phyloP scores from a whole-genome alignment of 2,888 invertebrate species.

The Cryptus armator region DNA sequence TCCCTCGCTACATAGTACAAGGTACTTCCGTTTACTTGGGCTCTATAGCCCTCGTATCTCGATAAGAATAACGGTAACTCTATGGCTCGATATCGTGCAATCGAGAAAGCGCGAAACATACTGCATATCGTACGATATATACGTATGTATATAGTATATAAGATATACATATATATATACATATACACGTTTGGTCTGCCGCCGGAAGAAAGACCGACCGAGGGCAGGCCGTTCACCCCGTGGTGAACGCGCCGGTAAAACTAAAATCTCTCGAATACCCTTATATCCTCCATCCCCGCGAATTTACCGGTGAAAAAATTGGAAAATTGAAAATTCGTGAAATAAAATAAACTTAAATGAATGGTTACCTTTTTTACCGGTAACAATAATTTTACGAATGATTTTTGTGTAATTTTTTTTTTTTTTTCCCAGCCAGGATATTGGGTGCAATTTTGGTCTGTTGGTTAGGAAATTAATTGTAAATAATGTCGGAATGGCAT shows the following conservation, averaged over 20 bases:
- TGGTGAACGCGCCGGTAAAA: conserved; percentile 32
- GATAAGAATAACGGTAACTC: conserved; percentile 30
- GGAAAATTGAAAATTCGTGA: neutral
- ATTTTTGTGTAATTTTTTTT: too few species aligned
- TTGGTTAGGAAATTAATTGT: too few species aligned
- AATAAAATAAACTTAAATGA: too few species aligned
- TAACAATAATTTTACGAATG: too few species aligned
- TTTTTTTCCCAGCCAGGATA: neutral
- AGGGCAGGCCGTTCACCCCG: conserved; percentile 64
- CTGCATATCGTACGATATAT: conserved; percentile 41
- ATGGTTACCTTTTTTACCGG: too few species aligned
- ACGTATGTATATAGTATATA: conserved; percentile 17
- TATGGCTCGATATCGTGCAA: conserved; percentile 60
- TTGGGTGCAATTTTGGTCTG: neutral
- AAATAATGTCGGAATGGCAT: neutral
- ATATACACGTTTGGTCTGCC: conserved; percentile 28
- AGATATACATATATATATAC: conserved; percentile 10
- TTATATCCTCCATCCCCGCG: neutral
- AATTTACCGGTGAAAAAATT: neutral
- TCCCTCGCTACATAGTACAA: neutral
- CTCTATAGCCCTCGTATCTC: conserved; percentile 17
- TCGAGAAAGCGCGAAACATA: conserved; percentile 59
- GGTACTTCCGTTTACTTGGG: neutral
- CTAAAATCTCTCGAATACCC: conserved; percentile 43
- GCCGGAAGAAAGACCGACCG: conserved; percentile 57